Conservation (phyloP, 2,888 invertebrate species). For the Scaptomyza parva region DNA sequence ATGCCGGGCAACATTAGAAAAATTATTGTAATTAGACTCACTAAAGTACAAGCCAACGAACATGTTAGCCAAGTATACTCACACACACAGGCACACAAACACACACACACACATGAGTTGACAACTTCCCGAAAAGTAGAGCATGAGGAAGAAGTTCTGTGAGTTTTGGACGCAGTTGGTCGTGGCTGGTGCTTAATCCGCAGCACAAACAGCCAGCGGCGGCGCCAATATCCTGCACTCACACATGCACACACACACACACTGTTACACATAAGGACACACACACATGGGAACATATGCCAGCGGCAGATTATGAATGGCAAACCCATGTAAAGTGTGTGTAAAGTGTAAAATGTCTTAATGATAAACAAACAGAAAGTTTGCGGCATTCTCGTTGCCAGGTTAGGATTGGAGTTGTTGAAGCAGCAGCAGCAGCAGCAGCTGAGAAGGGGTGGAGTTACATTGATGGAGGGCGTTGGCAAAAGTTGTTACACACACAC, state of each 20-base stretch:
- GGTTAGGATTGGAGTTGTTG: conserved; percentile 59
- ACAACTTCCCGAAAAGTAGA: neutral
- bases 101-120: conserved; percentile 16
- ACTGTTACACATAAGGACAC: too few relatives aligned
- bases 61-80: conserved; percentile 35
- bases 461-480: conserved; percentile 39
- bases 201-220: conserved; percentile 71
- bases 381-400: conserved; percentile 53
- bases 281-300: conserved; percentile 60
- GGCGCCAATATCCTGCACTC: conserved; percentile 75
- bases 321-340: conserved; percentile 55
- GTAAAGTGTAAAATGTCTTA: conserved; percentile 76
- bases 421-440: conserved; percentile 9
- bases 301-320: conserved; percentile 73
- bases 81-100: neutral
- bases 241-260: conserved; percentile 4
- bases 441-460: conserved; percentile 10
- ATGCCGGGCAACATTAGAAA: conserved; percentile 73
- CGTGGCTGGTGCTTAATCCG: conserved; percentile 69
- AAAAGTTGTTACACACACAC: conserved; percentile 44
- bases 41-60: conserved; percentile 43
- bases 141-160: conserved; percentile 14
- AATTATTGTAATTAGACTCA: conserved; percentile 73
- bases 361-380: conserved; percentile 80
- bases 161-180: conserved; percentile 61